Base-by-base conservation (phyloP, 2,113 vertebrate species). In the Brachionichthys hirsutus region DNA sequence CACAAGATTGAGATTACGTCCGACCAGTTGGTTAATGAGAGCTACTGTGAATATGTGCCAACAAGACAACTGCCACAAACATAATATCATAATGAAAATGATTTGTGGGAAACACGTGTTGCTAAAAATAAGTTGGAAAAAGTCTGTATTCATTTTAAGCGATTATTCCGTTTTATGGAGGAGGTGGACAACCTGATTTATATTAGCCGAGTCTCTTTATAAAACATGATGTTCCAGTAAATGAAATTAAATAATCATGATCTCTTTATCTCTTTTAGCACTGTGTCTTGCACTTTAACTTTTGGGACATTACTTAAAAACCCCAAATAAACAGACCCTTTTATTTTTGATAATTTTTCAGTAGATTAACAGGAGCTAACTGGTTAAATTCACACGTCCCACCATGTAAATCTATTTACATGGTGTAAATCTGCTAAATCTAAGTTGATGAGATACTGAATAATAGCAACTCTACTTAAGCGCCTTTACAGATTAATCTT, bases 1-100 rank as follows among this genome's bases (percentile, higher is more conserved):
- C 54, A 53, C 71, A 70, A 77, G 71, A 87, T 78, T 83, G 80
- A 82, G 81, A 84, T 80, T 79, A 75, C 78, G 73, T 88, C 82
- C 75, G 55, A 80, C 68, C 77, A 87, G 81, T 88, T 83, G 73
- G 77, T 80, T 85, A 90, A 85, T 83, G 75, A n/a, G n/a, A 87
- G 79, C 80, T 77, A 40, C 64, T 73, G 75, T 69, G 78, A 73
- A 77, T 51, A 80, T 54, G 42, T 61, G 82, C 82, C n/a, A n/a
- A n/a, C n/a, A n/a, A n/a, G n/a, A n/a, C n/a, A n/a, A n/a, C n/a
- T n/a, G n/a, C n/a, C 74, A 73, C 64, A 72, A 54, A 83, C 71
- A 51, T 75, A 72, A 84, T 75, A 77, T 66, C 52, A 82, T 79
- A 62, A 63, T 71, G 67, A 62, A 86, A 77, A 72, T 52, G 64